Conservation (phyloP, 2,888 invertebrate species). For the Diogma glabrata region DNA sequence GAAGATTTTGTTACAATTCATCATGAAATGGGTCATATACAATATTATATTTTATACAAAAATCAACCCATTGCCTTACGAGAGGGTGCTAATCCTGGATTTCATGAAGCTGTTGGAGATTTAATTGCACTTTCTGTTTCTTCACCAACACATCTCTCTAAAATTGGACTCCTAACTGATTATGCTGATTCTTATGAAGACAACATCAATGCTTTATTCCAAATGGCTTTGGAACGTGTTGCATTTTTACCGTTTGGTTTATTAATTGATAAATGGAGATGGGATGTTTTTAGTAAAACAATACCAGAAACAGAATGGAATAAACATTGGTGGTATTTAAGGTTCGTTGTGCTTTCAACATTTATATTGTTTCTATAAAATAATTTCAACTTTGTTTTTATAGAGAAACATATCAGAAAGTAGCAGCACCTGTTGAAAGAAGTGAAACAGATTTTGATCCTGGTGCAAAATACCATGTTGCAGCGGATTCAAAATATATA, state of each 20-base stretch:
- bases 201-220: slow-evolving; percentile 39
- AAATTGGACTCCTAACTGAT: slow-evolving; percentile 10
- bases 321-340: slow-evolving; percentile 35
- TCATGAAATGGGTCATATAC: slow-evolving; percentile 40
- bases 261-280: slow-evolving; percentile 46
- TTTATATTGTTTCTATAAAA: too few relatives aligned
- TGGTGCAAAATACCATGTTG: slow-evolving; percentile 38
- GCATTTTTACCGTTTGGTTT: slow-evolving; percentile 46
- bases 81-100: slow-evolving; percentile 39
- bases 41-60: slow-evolving; percentile 38
- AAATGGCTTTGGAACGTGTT: slow-evolving; percentile 38
- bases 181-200: slow-evolving; percentile 22
- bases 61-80: slow-evolving; percentile 37
- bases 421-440: slow-evolving; percentile 34
- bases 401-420: slow-evolving; percentile 36
- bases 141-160: slow-evolving; percentile 51
- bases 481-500: slow-evolving; percentile 37
- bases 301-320: slow-evolving; percentile 36
- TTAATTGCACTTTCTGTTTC: slow-evolving; percentile 57
- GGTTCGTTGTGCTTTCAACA: too few relatives aligned
- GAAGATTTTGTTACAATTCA: slow-evolving; percentile 15
- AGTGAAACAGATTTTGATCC: slow-evolving; percentile 37
- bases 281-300: slow-evolving; percentile 41
- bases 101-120: slow-evolving; percentile 63
- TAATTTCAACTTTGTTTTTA: too few relatives aligned